Conservation (phyloP, 2,113 vertebrate species). For the Hyaena hyaena region DNA sequence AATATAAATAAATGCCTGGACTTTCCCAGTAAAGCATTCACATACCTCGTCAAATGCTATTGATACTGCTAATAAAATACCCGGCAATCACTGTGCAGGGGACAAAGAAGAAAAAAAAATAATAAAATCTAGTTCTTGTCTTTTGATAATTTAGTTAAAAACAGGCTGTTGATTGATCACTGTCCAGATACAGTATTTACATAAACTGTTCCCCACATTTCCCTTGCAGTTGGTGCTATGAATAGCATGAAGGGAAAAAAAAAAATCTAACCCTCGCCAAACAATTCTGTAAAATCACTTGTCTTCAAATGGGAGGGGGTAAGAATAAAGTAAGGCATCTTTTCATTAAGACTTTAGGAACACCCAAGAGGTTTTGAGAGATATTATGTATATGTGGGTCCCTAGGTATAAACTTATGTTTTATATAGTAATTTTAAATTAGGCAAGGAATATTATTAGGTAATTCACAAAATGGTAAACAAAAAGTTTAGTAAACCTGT, state of each 20-base stretch:
- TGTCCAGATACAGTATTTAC: slow-evolving; percentile 17
- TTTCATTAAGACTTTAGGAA: not conserved
- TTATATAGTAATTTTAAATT: not conserved
- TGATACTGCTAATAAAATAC: not conserved
- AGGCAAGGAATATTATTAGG: not conserved
- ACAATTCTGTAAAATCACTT: slow-evolving; percentile 2
- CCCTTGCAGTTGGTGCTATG: not conserved
- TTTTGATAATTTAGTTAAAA: slow-evolving; percentile 37
- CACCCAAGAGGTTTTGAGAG: not conserved
- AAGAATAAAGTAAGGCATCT: not conserved
- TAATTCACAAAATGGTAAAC: not conserved
- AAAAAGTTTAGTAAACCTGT: not conserved
- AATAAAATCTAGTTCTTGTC: not conserved
- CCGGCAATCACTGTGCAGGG: not conserved
- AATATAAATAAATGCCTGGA: not conserved
- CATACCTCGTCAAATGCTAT: not conserved
- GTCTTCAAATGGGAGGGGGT: not conserved
- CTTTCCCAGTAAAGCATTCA: not conserved
- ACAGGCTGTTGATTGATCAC: not conserved
- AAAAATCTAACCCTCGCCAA: not conserved
- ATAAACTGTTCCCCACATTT: slow-evolving; percentile 24
- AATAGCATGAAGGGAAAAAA: not conserved
- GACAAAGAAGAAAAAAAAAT: not conserved
- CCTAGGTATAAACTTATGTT: not conserved
- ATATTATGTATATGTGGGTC: not conserved